Percentiles rank a stretch among this genome's conserved stretches.
phyloP scores from a whole-genome alignment of 2,797 vertebrate species.

The Siniperca scherzeri region DNA sequence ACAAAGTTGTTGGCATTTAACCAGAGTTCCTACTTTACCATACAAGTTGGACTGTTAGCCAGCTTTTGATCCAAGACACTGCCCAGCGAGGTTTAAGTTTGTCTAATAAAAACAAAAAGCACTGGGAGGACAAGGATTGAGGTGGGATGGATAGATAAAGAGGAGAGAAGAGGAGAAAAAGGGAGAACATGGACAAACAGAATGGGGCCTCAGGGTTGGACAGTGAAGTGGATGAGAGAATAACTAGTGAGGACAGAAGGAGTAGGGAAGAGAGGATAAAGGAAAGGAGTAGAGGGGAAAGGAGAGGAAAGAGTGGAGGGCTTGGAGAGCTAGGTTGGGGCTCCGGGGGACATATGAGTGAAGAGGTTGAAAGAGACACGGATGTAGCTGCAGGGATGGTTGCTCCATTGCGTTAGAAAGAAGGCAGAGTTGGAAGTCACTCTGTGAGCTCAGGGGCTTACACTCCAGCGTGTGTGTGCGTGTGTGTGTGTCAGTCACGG shows the following conservation, averaged over 20 bases:
- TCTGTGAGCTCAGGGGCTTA: constrained; percentile 50
- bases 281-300: constrained; percentile 49
- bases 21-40: neutral
- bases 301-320: constrained; percentile 43
- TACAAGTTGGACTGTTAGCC: neutral
- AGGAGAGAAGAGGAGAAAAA: constrained; percentile 18
- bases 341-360: constrained; percentile 57
- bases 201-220: constrained; percentile 58
- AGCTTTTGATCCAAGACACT: constrained; percentile 14
- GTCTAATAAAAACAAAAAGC: constrained; percentile 15
- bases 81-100: neutral
- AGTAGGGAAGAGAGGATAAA: constrained; percentile 40
- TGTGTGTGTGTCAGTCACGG: constrained; percentile 34
- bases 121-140: neutral
- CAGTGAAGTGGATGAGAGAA: constrained; percentile 77
- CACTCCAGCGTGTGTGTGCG: constrained; percentile 23
- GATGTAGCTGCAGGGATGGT: constrained; percentile 73
- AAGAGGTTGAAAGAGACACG: constrained; percentile 56
- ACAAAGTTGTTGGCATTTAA: constrained; percentile 9
- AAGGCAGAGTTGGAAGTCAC: constrained; percentile 63
- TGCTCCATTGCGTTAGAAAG: constrained; percentile 70
- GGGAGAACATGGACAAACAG: constrained; percentile 36
- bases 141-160: neutral
- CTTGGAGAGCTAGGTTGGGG: constrained; percentile 63
- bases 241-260: constrained; percentile 71